A percentile compares a stretch with the other conserved stretches of the same genome.
Evolutionary conservation across 2,888 invertebrate genomes (phyloP).

Genomic region (Drosophila trichaetosa): DNA sequence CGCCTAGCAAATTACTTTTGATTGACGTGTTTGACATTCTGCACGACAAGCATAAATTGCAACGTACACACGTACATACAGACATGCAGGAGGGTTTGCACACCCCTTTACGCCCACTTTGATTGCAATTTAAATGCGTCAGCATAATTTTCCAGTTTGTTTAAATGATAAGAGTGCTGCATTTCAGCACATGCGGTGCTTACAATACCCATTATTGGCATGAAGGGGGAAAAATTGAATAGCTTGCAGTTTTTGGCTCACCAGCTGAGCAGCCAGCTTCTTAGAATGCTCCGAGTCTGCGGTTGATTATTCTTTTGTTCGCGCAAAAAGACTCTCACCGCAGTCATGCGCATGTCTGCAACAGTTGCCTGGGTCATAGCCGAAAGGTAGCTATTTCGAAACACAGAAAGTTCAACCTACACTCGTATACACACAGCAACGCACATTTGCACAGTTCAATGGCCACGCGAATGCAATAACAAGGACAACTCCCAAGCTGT

Average conservation of each 20-base stretch:
- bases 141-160: slow-evolving; percentile 69
- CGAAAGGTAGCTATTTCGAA: slow-evolving; percentile 21
- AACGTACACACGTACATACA: slow-evolving; percentile 1
- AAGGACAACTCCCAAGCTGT: slow-evolving; percentile 39
- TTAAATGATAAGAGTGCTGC: slow-evolving; percentile 48
- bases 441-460: slow-evolving; percentile 71
- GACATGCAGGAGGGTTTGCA: not conserved
- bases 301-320: slow-evolving; percentile 50
- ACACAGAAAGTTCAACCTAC: slow-evolving; percentile 1
- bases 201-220: slow-evolving; percentile 32
- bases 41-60: slow-evolving; percentile 76
- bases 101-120: slow-evolving; percentile 32
- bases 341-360: slow-evolving; percentile 66
- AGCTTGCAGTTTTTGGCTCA: slow-evolving; percentile 52
- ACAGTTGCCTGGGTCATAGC: slow-evolving; percentile 40
- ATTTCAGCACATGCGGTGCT: slow-evolving; percentile 30
- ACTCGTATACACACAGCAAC: slow-evolving; percentile 30
- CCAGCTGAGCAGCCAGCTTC: slow-evolving; percentile 19
- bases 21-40: slow-evolving; percentile 80
- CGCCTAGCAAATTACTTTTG: slow-evolving; percentile 73
- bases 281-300: slow-evolving; percentile 18
- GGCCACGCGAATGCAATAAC: slow-evolving; percentile 64
- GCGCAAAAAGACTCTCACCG: slow-evolving; percentile 26
- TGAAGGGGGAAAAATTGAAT: slow-evolving; percentile 48
- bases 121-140: slow-evolving; percentile 74